These are phyloP conservation scores for Perca schrenkii DNA, from an alignment of 2,113 vertebrate genomes.

Conservation along the genomic window DNA sequence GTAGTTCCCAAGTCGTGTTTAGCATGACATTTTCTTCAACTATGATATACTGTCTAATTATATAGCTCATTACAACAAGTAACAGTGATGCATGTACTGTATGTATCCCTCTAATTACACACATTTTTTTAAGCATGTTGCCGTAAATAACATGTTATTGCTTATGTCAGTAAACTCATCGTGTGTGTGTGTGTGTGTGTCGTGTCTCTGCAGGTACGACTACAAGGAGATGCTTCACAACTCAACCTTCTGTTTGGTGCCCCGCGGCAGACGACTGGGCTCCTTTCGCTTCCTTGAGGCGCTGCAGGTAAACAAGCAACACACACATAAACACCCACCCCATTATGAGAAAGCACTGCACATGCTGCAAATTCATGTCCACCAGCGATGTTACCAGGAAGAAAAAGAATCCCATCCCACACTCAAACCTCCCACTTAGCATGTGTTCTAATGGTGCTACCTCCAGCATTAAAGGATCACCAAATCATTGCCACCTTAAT, in stretches of 20 bases:
- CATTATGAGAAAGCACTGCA: not conserved
- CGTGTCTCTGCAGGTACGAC: slow-evolving; percentile 89
- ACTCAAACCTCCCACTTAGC: slow-evolving; percentile 19
- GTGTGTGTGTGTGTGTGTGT: not conserved
- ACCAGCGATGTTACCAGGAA: not conserved
- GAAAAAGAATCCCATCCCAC: slow-evolving; percentile 17
- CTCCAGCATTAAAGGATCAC: slow-evolving; percentile 32
- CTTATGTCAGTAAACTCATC: slow-evolving; percentile 25
- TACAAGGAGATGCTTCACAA: slow-evolving; percentile 99
- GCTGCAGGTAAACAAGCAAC: slow-evolving; percentile 69
- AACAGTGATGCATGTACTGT: not conserved
- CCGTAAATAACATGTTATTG: not conserved
- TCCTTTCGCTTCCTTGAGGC: slow-evolving; percentile 96
- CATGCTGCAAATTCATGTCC: slow-evolving; percentile 20
- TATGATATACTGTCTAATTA: not conserved
- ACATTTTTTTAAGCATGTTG: not conserved
- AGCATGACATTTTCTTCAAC: not conserved
- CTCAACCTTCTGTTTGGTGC: slow-evolving; percentile 99
- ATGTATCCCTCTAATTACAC: not conserved
- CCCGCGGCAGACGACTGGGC: slow-evolving; percentile 95
- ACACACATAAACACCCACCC: slow-evolving; percentile 9
- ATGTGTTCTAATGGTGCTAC: slow-evolving; percentile 19
- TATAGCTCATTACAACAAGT: not conserved
- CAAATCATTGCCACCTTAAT: slow-evolving; percentile 39
- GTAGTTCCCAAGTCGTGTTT: not conserved